Evolutionary conservation across 92 coral and sea anemone genomes (phyloP), one percentile per base, ranked within the genome.

Genomic region (Umimayanthus chanpuru): DNA sequence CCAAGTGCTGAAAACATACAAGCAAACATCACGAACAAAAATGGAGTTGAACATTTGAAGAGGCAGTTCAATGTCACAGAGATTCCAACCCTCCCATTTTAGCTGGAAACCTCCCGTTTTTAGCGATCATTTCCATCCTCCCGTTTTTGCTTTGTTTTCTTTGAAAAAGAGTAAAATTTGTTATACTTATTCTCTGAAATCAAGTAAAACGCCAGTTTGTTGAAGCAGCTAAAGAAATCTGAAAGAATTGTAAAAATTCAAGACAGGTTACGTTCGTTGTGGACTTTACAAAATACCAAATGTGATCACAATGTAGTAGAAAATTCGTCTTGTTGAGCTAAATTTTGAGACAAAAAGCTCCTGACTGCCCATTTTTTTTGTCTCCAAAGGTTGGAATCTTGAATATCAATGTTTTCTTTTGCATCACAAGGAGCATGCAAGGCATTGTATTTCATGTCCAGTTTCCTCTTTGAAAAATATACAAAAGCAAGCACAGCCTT

Each of bases 171-270:
- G n/a, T n/a, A n/a, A n/a, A n/a, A n/a, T n/a, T n/a, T n/a, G n/a
- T n/a, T n/a, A n/a, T n/a, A n/a, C n/a, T n/a, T n/a, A n/a, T n/a
- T n/a, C n/a, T n/a, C n/a, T n/a, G n/a, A n/a, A n/a, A n/a, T n/a
- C n/a, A n/a, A n/a, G n/a, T n/a, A n/a, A n/a, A n/a, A n/a, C n/a
- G n/a, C n/a, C n/a, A n/a, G n/a, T n/a, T n/a, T 76, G 80, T 38
- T 77, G 81, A 77, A 77, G 81, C 81, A 77, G 81, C 81, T 77
- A 44, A 77, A 77, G 81, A 77, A 77, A 77, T 6, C 61, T 77
- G 36, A 32, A 32, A 0, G 2, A 32, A 2, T 32, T 32, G 36
- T 32, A 32, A 32, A 32, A 32, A 32, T 32, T 32, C 36, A 32
- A 32, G 36, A 32, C 36, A 32, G 36, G 36, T 32, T 32, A 32